These are phyloP conservation scores for Galemys pyrenaicus DNA, from an alignment of 2,113 vertebrate genomes.

Conservation along the genomic window DNA sequence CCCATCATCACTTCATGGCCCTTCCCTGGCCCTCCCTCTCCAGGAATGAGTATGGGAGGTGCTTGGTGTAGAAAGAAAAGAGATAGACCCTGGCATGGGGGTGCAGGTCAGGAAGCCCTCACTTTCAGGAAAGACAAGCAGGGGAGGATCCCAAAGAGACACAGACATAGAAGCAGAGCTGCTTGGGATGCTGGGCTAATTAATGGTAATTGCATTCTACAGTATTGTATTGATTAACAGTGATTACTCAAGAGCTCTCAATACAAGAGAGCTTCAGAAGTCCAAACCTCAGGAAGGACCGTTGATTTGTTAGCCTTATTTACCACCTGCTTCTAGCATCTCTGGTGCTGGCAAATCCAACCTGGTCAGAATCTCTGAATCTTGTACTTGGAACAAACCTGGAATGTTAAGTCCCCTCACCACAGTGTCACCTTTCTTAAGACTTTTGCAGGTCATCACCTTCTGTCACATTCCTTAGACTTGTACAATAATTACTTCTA, in stretches of 20 bases:
- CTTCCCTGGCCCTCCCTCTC: not conserved
- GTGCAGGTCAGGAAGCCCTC: not conserved
- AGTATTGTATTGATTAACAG: constrained; percentile 71
- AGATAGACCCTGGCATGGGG: not conserved
- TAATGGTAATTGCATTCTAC: constrained; percentile 67
- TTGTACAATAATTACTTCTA: constrained; percentile 48
- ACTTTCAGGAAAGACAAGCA: constrained; percentile 19
- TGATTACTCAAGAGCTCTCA: constrained; percentile 78
- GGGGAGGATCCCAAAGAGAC: not conserved
- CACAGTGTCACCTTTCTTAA: not conserved
- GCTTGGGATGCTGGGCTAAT: constrained; percentile 57
- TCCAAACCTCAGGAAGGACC: not conserved
- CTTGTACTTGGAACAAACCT: constrained; percentile 34
- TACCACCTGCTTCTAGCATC: not conserved
- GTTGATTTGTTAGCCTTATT: not conserved
- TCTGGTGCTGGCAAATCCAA: not conserved
- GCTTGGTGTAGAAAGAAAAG: not conserved
- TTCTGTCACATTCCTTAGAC: constrained; percentile 41
- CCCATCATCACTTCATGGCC: not conserved
- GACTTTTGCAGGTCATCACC: too few species aligned
- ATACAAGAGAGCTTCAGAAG: constrained; percentile 51
- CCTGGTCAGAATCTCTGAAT: constrained; percentile 3
- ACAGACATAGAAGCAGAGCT: not conserved
- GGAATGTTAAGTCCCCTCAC: not conserved
- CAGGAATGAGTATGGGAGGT: not conserved